Conservation (phyloP, 1,140 invertebrate species). For the Caenorhabditis briggsae region DNA sequence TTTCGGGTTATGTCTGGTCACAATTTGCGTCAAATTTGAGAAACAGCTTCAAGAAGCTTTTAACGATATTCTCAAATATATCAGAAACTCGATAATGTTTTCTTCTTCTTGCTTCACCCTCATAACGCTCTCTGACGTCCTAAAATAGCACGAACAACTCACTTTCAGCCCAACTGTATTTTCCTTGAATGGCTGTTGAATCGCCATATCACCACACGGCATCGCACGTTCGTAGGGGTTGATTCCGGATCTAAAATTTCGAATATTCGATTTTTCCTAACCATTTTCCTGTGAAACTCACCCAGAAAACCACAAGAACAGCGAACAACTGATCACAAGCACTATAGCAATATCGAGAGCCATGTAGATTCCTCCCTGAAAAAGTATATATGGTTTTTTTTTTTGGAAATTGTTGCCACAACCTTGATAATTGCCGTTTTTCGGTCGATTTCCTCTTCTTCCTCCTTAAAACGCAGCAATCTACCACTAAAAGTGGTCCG, state of each 20-base stretch:
- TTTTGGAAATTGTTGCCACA: neutral
- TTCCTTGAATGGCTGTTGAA: slow-evolving; percentile 66
- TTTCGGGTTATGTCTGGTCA: no score
- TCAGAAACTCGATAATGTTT: no score
- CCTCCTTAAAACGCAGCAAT: slow-evolving; percentile 51
- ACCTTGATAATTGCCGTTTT: slow-evolving; percentile 28
- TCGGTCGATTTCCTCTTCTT: slow-evolving; percentile 47
- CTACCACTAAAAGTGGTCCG: slow-evolving; percentile 64
- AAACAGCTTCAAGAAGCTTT: no score
- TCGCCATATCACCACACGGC: slow-evolving; percentile 61
- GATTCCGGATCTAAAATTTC: slow-evolving; percentile 50
- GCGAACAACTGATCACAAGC: slow-evolving; percentile 41
- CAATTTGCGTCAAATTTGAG: no score
- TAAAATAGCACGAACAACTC: no score
- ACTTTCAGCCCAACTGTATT: slow-evolving; percentile 63
- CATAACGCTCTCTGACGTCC: no score
- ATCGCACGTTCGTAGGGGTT: slow-evolving; percentile 60
- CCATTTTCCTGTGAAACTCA: slow-evolving; percentile 10
- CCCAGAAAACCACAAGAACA: slow-evolving; percentile 62
- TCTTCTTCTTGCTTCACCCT: no score
- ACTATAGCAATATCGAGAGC: slow-evolving; percentile 60
- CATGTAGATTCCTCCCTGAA: slow-evolving; percentile 61
- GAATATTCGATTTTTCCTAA: neutral
- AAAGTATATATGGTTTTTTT: neutral
- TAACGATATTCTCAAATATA: neutral